Percentiles rank a stretch among this genome's conserved stretches.
Evolutionary conservation across 1,140 invertebrate species (phyloP).

Genomic region (Lepidurus couesii): DNA sequence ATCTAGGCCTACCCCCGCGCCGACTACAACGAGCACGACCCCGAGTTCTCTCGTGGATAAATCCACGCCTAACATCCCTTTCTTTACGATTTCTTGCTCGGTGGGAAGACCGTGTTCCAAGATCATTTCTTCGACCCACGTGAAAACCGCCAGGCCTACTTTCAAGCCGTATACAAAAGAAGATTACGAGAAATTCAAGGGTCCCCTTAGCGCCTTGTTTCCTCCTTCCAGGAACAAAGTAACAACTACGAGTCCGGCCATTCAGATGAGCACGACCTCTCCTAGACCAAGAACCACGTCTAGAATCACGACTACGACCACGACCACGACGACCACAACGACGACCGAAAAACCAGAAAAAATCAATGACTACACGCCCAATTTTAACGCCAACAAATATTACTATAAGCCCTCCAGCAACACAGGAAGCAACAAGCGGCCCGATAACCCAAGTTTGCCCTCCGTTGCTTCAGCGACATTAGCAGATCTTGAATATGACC

Average conservation of each 20-base stretch:
- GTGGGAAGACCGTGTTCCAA: constrained; percentile 32
- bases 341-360: constrained; percentile 16
- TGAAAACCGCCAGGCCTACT: constrained; percentile 30
- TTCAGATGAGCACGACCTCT: neutral
- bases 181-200: constrained; percentile 33
- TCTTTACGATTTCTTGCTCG: constrained; percentile 33
- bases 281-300: constrained; percentile 18
- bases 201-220: constrained; percentile 26
- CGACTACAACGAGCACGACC: constrained; percentile 25
- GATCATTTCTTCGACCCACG: constrained; percentile 32
- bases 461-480: neutral
- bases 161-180: constrained; percentile 34
- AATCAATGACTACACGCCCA: neutral
- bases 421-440: neutral
- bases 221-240: constrained; percentile 27
- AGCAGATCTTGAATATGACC: neutral
- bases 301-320: neutral
- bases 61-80: constrained; percentile 31
- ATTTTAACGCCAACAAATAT: constrained; percentile 7
- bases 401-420: neutral
- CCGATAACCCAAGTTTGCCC: neutral
- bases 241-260: constrained; percentile 16
- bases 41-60: constrained; percentile 26
- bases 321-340: neutral
- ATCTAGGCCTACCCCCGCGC: neutral